Evolutionary conservation across 2,113 vertebrate species (phyloP).

Genomic region (Progne subis): DNA sequence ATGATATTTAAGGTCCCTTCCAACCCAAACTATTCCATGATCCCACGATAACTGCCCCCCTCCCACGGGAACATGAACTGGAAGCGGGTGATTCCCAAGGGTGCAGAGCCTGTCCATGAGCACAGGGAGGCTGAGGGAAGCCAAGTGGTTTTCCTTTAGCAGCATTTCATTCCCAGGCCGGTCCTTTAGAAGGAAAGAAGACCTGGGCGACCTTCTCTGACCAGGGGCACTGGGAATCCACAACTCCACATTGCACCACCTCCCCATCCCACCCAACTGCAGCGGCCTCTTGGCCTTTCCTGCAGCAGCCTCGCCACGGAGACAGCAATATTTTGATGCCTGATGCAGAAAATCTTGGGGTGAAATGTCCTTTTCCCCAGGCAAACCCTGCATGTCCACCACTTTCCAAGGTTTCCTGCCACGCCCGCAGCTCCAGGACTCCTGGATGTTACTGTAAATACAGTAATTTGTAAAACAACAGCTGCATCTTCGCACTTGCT

Average conservation of each 20-base stretch:
- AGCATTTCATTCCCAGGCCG: not conserved
- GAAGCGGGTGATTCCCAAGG: not conserved
- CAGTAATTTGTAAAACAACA: not conserved
- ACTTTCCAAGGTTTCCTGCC: not conserved
- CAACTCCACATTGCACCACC: not conserved
- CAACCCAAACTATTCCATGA: not conserved
- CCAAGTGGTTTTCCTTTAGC: not conserved
- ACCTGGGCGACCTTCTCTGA: not conserved
- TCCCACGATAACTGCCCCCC: not conserved
- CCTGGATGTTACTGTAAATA: not conserved
- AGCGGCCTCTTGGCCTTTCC: not conserved
- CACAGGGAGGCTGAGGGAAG: not conserved
- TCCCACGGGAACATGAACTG: not conserved
- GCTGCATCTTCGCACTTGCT: not conserved
- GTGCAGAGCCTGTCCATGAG: not conserved
- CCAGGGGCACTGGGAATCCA: not conserved
- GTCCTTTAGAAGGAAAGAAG: not conserved
- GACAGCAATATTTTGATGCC: not conserved
- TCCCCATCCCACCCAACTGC: accelerated
- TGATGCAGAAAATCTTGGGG: not conserved
- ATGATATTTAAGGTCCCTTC: no score
- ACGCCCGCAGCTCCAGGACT: not conserved
- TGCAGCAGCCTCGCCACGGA: not conserved
- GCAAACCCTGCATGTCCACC: not conserved
- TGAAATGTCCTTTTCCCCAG: not conserved